A percentile compares a stretch with the other conserved stretches of the same genome.
Conservation (phyloP, 2,888 invertebrate species). For the Aphidius colemani region DNA sequence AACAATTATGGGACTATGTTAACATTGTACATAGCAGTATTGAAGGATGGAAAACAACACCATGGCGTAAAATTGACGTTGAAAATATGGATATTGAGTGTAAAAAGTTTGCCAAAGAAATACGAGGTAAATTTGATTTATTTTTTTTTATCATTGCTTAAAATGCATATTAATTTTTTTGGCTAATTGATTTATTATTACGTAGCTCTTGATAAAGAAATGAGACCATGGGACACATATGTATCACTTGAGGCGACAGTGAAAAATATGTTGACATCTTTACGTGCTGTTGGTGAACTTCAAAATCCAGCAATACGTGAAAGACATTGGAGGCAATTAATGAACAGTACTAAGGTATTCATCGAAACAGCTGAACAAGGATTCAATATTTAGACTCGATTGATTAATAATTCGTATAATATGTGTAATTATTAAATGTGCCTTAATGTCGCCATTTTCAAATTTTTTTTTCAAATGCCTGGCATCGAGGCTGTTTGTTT, state of each 20-base stretch:
- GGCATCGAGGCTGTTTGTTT: constrained; percentile 14
- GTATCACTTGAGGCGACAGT: constrained; percentile 86
- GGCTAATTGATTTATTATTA: constrained; percentile 33
- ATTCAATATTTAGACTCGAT: constrained; percentile 12
- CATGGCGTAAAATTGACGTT: constrained; percentile 95
- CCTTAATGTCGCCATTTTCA: neutral
- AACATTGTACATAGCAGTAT: constrained; percentile 88
- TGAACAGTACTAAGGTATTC: constrained; percentile 91
- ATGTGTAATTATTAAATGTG: neutral
- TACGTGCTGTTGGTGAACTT: constrained; percentile 91
- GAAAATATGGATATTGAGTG: constrained; percentile 99
- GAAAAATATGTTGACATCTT: constrained; percentile 94
- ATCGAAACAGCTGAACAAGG: constrained; percentile 31
- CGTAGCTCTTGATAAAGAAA: constrained; percentile 86
- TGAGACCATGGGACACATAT: constrained; percentile 93
- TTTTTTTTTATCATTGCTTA: neutral
- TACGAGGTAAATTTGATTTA: constrained; percentile 63
- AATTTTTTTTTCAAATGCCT: neutral
- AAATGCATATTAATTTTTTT: neutral
- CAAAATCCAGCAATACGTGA: constrained; percentile 96
- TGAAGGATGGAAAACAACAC: constrained; percentile 96
- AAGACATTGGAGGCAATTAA: constrained; percentile 95
- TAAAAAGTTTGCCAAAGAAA: constrained; percentile 96
- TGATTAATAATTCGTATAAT: constrained; percentile 10
- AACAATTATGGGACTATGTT: constrained; percentile 96